Percentiles rank a stretch among this genome's conserved stretches.
phyloP scores from a whole-genome alignment of 2,113 vertebrate species.

The Oryctolagus cuniculus region DNA sequence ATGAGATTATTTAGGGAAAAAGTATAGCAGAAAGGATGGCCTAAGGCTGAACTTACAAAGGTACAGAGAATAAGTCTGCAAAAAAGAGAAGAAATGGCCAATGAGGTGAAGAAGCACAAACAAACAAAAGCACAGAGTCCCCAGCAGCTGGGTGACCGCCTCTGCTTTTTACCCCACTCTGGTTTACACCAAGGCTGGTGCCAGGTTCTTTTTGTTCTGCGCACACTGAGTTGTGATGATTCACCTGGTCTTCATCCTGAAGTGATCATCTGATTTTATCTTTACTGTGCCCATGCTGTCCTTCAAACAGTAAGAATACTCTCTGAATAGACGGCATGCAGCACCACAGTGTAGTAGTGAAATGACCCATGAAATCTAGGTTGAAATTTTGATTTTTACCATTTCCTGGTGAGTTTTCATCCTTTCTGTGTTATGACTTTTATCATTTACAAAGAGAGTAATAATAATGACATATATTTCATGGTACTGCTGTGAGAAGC shows the following conservation, averaged over 20 bases:
- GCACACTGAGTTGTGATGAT: neutral
- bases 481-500: neutral
- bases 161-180: neutral
- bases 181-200: neutral
- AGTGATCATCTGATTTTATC: neutral
- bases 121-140: neutral
- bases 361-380: neutral
- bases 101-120: neutral
- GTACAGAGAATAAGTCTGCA: neutral
- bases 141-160: neutral
- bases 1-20: neutral
- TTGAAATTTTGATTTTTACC: slow-evolving; percentile 1
- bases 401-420: neutral
- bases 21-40: neutral
- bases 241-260: neutral
- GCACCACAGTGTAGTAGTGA: neutral
- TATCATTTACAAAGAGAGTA: neutral
- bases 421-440: neutral
- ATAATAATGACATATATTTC: neutral
- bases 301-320: neutral
- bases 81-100: neutral
- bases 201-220: neutral
- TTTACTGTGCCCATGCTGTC: neutral
- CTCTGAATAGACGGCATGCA: neutral
- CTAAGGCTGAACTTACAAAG: neutral